Base-by-base conservation (phyloP, 2,888 invertebrate genomes). In the Phytoseiulus persimilis region DNA sequence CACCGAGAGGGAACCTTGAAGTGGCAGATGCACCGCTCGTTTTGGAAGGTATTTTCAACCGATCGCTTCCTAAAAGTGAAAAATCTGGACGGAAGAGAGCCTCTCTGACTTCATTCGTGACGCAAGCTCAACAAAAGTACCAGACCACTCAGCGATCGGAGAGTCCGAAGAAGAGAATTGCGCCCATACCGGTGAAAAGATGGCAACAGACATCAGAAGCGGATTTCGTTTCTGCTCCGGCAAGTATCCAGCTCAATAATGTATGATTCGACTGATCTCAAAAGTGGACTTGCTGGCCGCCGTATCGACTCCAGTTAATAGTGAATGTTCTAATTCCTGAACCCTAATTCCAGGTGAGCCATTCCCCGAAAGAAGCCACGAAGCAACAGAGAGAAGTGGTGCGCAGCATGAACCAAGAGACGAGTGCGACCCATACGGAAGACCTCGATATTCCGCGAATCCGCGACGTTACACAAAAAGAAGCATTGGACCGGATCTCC, bases 341-440 rank as follows among this genome's bases (percentile, higher is more conserved):
- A n/a, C n/a, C n/a, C n/a, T n/a, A 14, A 33, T 87, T 87, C n/a
- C 33, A 87, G 87, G 33, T 87, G 87, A 87, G 87, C 87, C 32
- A 45, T 18, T 39, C 39, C 2, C 87, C 87, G n/a, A 33, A 33
- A 33, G 87, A 87, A 14, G 87, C 87, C 28, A 87, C 39, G 33
- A 33, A 87, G 32, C 32, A 33, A 0, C 87, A 87, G 45, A 87
- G 45, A 39, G 33, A 87, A n/a, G 45, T 87, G 2, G 87, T 45
- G 28, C 87, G 87, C 6, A 87, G 39, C 14, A 87, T 87, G 11
- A 87, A 87, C 23, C 32, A 87, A 14, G 87, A 87, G 5, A 32
- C 32, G 0, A 14, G 9, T 9, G n/a, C 31, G 5, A 18, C n/a
- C 2, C 39, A n/a, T 11, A 11, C 87, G 31, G 87, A 87, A 87